A percentile compares a stretch with the other conserved stretches of the same genome.
Evolutionary conservation across 2,797 vertebrate genomes (phyloP).

Genomic region (Cirrhinus mrigala): DNA sequence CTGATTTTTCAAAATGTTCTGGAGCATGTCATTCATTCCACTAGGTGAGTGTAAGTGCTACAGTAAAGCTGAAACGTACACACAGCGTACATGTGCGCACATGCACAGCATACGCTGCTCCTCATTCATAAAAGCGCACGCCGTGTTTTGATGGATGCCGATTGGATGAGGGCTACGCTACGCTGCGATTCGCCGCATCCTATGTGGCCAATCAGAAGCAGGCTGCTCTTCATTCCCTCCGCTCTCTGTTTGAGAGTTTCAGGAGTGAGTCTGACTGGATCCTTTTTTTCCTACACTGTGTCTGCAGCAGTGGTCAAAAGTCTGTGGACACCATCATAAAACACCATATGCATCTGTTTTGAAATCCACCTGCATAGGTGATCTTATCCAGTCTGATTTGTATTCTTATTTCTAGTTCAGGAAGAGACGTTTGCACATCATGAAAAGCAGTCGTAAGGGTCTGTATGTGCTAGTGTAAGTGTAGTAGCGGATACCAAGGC

Average conservation of each 20-base stretch:
- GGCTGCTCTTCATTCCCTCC: slow-evolving; percentile 25
- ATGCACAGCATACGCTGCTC: slow-evolving; percentile 35
- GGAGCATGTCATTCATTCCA: not conserved
- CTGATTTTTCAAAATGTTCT: not conserved
- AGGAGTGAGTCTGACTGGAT: slow-evolving; percentile 21
- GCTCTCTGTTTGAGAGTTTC: slow-evolving; percentile 40
- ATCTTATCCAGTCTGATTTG: not conserved
- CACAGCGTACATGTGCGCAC: slow-evolving; percentile 30
- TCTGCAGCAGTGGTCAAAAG: slow-evolving; percentile 31
- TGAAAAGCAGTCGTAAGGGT: not conserved
- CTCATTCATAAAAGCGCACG: slow-evolving; percentile 65
- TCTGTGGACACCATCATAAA: slow-evolving; percentile 23
- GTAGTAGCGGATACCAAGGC: not conserved
- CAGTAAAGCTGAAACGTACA: slow-evolving; percentile 1
- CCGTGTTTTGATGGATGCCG: slow-evolving; percentile 55
- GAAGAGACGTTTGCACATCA: not conserved
- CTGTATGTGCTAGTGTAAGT: not conserved
- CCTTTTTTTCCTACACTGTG: not conserved
- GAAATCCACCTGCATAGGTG: not conserved
- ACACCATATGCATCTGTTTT: slow-evolving; percentile 5
- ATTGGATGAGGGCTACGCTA: slow-evolving; percentile 54
- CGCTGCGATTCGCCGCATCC: slow-evolving; percentile 43
- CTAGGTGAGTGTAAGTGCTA: not conserved
- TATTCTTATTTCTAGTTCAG: not conserved
- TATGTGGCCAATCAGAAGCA: slow-evolving; percentile 54